Conservation (phyloP, 2,888 invertebrate species). For the Melipona beecheii region DNA sequence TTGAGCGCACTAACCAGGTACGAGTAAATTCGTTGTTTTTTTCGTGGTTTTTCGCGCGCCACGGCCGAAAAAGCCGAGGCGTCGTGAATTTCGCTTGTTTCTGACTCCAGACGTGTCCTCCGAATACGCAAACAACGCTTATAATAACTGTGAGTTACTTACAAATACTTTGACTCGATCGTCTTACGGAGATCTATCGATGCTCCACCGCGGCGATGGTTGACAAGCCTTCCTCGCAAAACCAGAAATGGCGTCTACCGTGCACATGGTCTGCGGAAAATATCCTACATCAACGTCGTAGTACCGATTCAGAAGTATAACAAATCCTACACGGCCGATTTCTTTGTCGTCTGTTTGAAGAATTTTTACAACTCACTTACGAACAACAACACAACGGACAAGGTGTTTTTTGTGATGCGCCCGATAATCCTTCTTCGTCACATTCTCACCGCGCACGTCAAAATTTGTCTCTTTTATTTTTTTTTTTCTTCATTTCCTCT, state of each 20-base stretch:
- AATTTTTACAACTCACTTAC: constrained; percentile 41
- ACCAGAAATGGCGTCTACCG: constrained; percentile 80
- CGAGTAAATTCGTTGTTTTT: constrained; percentile 84
- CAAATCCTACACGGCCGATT: constrained; percentile 43
- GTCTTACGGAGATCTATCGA: constrained; percentile 72
- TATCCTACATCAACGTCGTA: constrained; percentile 54
- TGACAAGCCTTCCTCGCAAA: constrained; percentile 79
- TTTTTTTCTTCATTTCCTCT: too few relatives aligned
- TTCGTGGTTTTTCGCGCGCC: constrained; percentile 78
- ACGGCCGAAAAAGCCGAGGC: constrained; percentile 72
- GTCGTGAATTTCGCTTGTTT: constrained; percentile 71
- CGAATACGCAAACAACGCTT: constrained; percentile 69
- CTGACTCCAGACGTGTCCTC: constrained; percentile 68
- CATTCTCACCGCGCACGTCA: constrained; percentile 55
- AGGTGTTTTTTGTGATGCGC: constrained; percentile 66
- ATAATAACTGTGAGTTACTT: constrained; percentile 74
- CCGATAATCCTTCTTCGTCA: constrained; percentile 54
- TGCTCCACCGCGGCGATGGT: constrained; percentile 77
- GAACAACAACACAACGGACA: constrained; percentile 55
- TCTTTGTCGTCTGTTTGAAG: constrained; percentile 49
- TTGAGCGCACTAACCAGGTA: constrained; percentile 90
- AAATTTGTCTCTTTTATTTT: constrained; percentile 51
- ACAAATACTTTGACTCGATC: constrained; percentile 69
- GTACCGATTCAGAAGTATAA: constrained; percentile 38
- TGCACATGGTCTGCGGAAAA: constrained; percentile 78